These are phyloP conservation scores for Stomatorhinus ivindoensis DNA, from an alignment of 2,113 vertebrate genomes.

Conservation along the genomic window DNA sequence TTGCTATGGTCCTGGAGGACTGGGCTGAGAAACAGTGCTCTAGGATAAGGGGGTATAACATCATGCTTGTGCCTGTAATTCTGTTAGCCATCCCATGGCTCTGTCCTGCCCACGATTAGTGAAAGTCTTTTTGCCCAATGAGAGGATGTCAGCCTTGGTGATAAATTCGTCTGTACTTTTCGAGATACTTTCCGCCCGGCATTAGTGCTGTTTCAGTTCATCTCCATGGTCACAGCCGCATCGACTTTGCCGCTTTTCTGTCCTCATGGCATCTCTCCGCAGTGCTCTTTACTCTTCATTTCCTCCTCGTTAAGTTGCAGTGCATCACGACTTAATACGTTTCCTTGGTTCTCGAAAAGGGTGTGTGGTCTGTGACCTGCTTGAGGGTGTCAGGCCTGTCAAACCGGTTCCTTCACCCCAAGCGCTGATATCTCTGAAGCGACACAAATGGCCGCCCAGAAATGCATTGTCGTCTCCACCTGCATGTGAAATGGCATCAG, in stretches of 20 bases:
- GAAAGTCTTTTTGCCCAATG: slow-evolving; percentile 34
- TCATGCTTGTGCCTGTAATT: slow-evolving; percentile 56
- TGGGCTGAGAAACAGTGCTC: slow-evolving; percentile 15
- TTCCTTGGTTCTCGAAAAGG: background rate
- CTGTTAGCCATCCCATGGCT: slow-evolving; percentile 38
- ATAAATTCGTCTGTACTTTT: slow-evolving; percentile 13
- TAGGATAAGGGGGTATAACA: slow-evolving; percentile 42
- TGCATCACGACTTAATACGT: background rate
- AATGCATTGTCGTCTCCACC: background rate
- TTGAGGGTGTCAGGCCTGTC: background rate
- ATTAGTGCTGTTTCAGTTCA: background rate
- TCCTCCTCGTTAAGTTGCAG: background rate
- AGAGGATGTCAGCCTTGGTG: slow-evolving; percentile 36
- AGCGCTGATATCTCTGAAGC: background rate
- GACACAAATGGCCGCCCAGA: background rate
- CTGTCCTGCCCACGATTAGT: slow-evolving; percentile 17
- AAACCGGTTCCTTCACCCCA: background rate
- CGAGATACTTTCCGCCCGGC: background rate
- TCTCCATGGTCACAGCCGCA: background rate
- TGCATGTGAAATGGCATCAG: background rate
- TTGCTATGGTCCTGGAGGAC: background rate
- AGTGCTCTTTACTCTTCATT: background rate
- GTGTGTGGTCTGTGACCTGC: background rate
- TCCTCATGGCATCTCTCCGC: no score
- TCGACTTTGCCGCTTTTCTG: background rate